These are phyloP conservation scores for Tetrao urogallus DNA, from an alignment of 2,113 vertebrate genomes.

Conservation along the genomic window DNA sequence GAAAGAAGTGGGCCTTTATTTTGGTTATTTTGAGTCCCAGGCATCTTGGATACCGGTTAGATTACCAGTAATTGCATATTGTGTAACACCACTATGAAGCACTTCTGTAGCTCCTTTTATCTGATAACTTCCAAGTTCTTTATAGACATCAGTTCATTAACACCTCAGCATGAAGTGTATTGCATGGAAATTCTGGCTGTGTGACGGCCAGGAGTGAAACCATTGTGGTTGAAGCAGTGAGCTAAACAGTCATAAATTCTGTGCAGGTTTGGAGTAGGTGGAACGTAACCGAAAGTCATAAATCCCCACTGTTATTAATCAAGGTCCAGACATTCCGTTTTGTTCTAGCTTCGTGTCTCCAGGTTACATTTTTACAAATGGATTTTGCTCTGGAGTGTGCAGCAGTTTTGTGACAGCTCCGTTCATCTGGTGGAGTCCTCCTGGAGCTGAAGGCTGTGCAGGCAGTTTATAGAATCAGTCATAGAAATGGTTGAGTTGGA, in stretches of 20 bases:
- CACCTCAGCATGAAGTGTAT: not conserved
- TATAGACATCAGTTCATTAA: not conserved
- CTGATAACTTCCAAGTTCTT: not conserved
- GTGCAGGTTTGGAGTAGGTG: not conserved
- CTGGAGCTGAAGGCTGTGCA: not conserved
- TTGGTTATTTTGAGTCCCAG: not conserved
- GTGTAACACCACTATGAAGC: not conserved
- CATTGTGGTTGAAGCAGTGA: fast-evolving
- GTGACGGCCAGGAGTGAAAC: not conserved
- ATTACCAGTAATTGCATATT: not conserved
- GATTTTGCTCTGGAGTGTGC: not conserved
- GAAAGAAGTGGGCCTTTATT: not conserved
- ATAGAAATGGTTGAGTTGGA: too few species aligned
- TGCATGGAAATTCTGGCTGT: not conserved
- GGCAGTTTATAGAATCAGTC: not conserved
- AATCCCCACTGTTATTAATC: not conserved
- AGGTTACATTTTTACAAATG: not conserved
- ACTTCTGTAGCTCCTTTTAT: not conserved
- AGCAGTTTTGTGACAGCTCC: not conserved
- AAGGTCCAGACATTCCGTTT: not conserved
- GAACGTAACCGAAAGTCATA: not conserved
- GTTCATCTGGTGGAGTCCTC: not conserved
- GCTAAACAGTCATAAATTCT: not conserved
- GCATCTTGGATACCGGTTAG: fast-evolving
- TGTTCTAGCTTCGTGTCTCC: not conserved